Conservation (phyloP, 2,888 invertebrate species). For the Sialis lutaria region DNA sequence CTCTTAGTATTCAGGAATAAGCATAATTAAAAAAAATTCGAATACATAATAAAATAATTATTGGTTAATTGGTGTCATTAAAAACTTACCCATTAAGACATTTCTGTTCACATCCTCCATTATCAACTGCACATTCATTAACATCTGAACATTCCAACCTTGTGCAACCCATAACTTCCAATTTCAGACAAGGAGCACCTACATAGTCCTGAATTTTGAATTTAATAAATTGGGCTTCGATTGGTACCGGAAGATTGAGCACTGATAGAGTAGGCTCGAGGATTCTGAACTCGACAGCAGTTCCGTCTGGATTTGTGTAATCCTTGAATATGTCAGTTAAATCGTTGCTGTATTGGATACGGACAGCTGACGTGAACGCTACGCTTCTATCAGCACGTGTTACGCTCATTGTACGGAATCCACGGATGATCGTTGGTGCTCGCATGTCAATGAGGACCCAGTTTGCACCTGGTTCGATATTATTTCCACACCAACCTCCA, state of each 20-base stretch:
- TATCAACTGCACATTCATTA: slow-evolving; percentile 71
- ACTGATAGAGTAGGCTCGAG: slow-evolving; percentile 82
- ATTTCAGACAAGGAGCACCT: slow-evolving; percentile 72
- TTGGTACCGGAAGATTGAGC: slow-evolving; percentile 74
- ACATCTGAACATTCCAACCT: slow-evolving; percentile 76
- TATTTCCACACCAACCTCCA: slow-evolving; percentile 81
- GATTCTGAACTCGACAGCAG: slow-evolving; percentile 82
- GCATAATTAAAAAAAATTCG: too few relatives aligned
- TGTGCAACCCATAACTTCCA: slow-evolving; percentile 87
- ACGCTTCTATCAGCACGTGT: slow-evolving; percentile 63
- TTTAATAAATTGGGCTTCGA: slow-evolving; percentile 75
- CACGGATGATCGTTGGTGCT: slow-evolving; percentile 75
- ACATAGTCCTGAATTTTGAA: slow-evolving; percentile 74
- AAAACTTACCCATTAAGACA: slow-evolving; percentile 53
- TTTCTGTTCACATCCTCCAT: slow-evolving; percentile 87
- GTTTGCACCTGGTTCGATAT: slow-evolving; percentile 69
- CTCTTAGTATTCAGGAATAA: too few relatives aligned
- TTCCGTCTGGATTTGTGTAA: slow-evolving; percentile 83
- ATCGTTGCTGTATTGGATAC: slow-evolving; percentile 77
- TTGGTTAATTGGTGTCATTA: slow-evolving; percentile 11
- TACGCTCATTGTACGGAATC: slow-evolving; percentile 82
- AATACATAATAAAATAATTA: neutral
- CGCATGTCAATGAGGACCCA: slow-evolving; percentile 78
- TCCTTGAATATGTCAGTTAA: slow-evolving; percentile 79
- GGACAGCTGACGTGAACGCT: slow-evolving; percentile 79